These are phyloP conservation scores for Rhagonycha lutea DNA, from an alignment of 2,888 invertebrate genomes.

Conservation along the genomic window DNA sequence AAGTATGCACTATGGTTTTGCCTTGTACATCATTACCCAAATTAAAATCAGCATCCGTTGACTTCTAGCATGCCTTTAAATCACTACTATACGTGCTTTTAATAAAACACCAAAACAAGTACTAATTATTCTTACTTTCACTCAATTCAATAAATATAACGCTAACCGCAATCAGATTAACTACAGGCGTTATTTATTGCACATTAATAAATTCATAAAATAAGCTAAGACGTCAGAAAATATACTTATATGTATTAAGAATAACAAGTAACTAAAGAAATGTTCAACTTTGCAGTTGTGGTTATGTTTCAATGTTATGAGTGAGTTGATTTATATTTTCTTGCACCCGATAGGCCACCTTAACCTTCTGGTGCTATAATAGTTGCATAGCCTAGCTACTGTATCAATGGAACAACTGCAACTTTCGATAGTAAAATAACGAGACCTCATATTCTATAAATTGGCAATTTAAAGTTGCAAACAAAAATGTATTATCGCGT, in stretches of 20 bases:
- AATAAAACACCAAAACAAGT: constrained; percentile 5
- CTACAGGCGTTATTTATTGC: neutral
- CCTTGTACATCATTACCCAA: constrained; percentile 31
- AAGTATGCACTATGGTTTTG: constrained; percentile 4
- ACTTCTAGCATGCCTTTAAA: constrained; percentile 37
- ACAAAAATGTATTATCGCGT: too few relatives aligned
- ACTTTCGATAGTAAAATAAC: too few relatives aligned
- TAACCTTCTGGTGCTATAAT: too few relatives aligned
- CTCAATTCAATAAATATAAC: neutral
- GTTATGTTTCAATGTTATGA: too few relatives aligned
- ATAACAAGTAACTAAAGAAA: neutral
- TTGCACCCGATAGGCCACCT: too few relatives aligned
- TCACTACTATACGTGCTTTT: constrained; percentile 26
- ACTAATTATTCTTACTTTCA: neutral
- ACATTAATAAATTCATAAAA: neutral
- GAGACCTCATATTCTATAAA: too few relatives aligned
- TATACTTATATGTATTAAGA: neutral
- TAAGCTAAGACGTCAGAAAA: neutral
- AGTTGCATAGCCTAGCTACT: too few relatives aligned
- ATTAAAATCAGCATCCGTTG: constrained; percentile 27
- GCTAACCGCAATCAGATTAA: neutral
- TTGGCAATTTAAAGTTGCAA: too few relatives aligned
- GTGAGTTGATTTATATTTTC: too few relatives aligned
- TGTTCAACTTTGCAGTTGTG: too few relatives aligned
- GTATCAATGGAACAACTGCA: too few relatives aligned